Base-by-base conservation (phyloP, 92 coral and sea anemone species). In the Muricea muricata region DNA sequence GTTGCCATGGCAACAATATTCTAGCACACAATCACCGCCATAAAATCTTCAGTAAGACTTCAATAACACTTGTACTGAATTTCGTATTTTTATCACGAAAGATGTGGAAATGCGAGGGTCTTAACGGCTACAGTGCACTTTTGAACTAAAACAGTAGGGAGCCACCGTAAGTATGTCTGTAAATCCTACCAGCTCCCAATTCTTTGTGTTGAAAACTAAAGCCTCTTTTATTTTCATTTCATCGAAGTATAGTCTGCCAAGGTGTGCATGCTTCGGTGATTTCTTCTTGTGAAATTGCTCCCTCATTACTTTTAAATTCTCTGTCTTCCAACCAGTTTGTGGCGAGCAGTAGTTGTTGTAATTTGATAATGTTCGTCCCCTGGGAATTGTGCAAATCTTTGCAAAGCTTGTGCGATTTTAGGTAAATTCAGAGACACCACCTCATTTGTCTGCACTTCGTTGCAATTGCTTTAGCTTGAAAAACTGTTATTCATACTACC, bases 321-420 rank as follows among this genome's bases (percentile, higher is more conserved):
- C 65, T 0, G 78, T 54, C 28, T 46, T 26, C 66, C 65, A 46
- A 8, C 37, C 65, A 34, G 83, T 45, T 21, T 78, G n/a, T 26
- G 86, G 79, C 28, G 78, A n/a, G 55, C 79, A 29, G 67, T 66
- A 82, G 23, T 82, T 82, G 42, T 82, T 82, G 39, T 82, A 82
- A 47, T 82, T 80, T 18, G 74, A 63, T 11, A 81, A 46, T 81
- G 85, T 81, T 48, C 85, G 33, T 28, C 70, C 83, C 33, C 83
- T 78, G 23, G 84, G 84, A 7, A 79, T 21, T 0, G 85, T n/a
- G n/a, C n/a, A n/a, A n/a, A n/a, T n/a, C n/a, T n/a, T n/a, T n/a
- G n/a, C n/a, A n/a, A n/a, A n/a, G n/a, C n/a, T n/a, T n/a, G n/a
- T n/a, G n/a, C n/a, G n/a, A n/a, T n/a, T n/a, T n/a, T n/a, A n/a